These are phyloP conservation scores for Tuta absoluta DNA, from an alignment of 2,888 invertebrate species.

Conservation along the genomic window DNA sequence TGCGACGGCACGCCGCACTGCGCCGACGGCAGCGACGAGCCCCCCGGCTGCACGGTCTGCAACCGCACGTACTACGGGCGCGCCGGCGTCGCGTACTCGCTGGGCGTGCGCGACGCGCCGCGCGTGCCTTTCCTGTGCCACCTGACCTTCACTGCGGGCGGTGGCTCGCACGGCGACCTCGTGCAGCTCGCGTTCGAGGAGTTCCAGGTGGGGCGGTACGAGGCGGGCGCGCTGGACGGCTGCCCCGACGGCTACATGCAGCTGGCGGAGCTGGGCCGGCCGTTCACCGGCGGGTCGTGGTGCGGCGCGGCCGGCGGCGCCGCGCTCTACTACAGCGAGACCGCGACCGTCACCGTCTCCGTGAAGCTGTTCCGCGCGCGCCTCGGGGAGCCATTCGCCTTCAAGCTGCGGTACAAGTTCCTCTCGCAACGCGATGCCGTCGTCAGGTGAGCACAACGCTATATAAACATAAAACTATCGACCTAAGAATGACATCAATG, in stretches of 20 bases:
- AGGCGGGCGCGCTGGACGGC: constrained; percentile 86
- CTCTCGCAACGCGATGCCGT: constrained; percentile 89
- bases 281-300: constrained; percentile 95
- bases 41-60: constrained; percentile 90
- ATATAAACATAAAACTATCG: not conserved
- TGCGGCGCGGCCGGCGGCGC: constrained; percentile 91
- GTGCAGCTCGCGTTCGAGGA: constrained; percentile 93
- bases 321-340: constrained; percentile 94
- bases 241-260: constrained; percentile 95
- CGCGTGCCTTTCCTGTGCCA: constrained; percentile 93
- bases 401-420: constrained; percentile 90
- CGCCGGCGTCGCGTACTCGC: constrained; percentile 89
- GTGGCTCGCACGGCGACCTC: constrained; percentile 92
- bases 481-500: too few relatives aligned
- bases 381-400: constrained; percentile 88
- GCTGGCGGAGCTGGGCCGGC: constrained; percentile 91
- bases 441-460: constrained; percentile 78
- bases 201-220: constrained; percentile 92
- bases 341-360: constrained; percentile 92
- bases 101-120: constrained; percentile 88
- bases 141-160: constrained; percentile 95
- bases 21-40: constrained; percentile 92
- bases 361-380: constrained; percentile 88
- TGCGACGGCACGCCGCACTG: constrained; percentile 93
- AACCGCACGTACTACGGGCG: constrained; percentile 96